phyloP scores from a whole-genome alignment of 1,140 invertebrate genomes.

The Prorops nasuta region DNA sequence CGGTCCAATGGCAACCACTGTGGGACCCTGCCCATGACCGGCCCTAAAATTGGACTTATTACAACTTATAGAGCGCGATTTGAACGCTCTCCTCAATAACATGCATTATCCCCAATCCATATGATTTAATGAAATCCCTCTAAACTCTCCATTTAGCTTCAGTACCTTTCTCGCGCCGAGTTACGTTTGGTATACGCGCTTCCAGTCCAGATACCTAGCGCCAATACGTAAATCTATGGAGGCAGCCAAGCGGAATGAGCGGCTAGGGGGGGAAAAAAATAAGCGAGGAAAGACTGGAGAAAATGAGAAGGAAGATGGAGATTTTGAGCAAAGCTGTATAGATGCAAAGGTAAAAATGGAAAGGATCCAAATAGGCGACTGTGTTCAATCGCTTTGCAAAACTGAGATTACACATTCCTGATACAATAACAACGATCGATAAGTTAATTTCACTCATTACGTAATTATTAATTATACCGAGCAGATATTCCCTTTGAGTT shows the following conservation, averaged over 20 bases:
- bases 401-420: too few species aligned
- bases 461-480: too few species aligned
- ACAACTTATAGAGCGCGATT: slow-evolving; percentile 59
- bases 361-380: too few species aligned
- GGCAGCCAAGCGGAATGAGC: too few species aligned
- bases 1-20: slow-evolving; percentile 45
- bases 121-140: slow-evolving; percentile 60
- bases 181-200: slow-evolving; percentile 15
- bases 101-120: slow-evolving; percentile 58
- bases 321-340: too few species aligned
- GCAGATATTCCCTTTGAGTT: too few species aligned
- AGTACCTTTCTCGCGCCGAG: slow-evolving; percentile 44
- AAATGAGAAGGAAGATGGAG: not conserved
- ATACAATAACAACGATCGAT: too few species aligned
- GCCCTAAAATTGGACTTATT: slow-evolving; percentile 58
- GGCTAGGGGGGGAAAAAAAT: not conserved
- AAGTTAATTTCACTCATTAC: too few species aligned
- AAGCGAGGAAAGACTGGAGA: not conserved
- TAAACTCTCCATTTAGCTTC: slow-evolving; percentile 57
- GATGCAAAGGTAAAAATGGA: too few species aligned
- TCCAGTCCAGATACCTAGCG: slow-evolving; percentile 18
- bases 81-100: slow-evolving; percentile 57
- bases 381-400: too few species aligned
- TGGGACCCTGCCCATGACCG: slow-evolving; percentile 48
- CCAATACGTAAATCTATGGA: slow-evolving; percentile 11